A percentile compares a stretch with the other conserved stretches of the same genome.
These are phyloP conservation scores for Sterrhoptilus dennistouni DNA, from an alignment of 2,113 vertebrate genomes.

Conservation along the genomic window DNA sequence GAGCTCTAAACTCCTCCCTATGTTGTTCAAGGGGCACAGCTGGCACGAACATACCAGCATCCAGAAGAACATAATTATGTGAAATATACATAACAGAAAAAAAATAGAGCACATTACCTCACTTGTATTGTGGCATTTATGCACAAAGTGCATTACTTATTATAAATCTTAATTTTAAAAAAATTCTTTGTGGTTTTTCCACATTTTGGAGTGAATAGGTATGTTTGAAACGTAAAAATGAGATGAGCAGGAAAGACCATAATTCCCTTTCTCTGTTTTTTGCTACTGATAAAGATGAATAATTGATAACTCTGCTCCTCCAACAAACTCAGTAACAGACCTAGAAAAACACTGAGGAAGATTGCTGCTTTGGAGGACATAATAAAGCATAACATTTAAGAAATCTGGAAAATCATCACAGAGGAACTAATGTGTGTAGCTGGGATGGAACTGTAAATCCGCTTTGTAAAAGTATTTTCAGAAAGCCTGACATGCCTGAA, in stretches of 20 bases:
- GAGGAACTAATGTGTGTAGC: background rate
- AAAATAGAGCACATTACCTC: background rate
- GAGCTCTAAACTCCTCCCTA: background rate
- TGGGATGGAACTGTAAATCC: background rate
- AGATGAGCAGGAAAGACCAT: background rate
- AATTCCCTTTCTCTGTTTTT: background rate
- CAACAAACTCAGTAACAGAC: background rate
- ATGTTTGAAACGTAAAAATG: background rate
- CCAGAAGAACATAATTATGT: background rate
- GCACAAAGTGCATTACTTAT: background rate
- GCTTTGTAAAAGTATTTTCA: background rate
- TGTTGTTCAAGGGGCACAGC: background rate
- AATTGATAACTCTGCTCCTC: background rate
- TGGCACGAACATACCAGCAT: background rate
- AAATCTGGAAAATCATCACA: background rate
- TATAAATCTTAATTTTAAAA: background rate
- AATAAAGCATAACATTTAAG: background rate
- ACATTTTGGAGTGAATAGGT: background rate
- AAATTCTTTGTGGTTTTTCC: background rate
- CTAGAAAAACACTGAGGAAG: background rate
- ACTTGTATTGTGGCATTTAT: background rate
- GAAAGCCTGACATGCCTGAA: background rate
- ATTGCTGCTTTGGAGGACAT: background rate
- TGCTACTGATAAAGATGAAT: background rate
- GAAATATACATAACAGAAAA: background rate